Conservation (phyloP, 2,888 invertebrate genomes). For the Lepidocyrtinus sp. region DNA sequence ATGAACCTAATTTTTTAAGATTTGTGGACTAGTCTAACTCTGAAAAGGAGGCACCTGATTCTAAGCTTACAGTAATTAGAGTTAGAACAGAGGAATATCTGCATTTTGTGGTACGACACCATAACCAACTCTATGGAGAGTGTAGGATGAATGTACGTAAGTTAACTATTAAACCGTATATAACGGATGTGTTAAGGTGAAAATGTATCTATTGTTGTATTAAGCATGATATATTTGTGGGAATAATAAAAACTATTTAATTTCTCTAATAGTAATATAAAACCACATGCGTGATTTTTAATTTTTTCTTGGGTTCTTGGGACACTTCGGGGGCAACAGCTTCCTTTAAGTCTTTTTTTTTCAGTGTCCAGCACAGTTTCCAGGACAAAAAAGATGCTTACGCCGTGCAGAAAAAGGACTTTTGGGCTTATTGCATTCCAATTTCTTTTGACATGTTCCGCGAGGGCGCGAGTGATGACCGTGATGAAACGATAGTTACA, state of each 20-base stretch:
- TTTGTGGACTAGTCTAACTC: too few relatives aligned
- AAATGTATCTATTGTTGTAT: conserved; percentile 56
- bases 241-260: conserved; percentile 60
- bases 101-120: too few relatives aligned
- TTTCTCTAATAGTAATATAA: conserved; percentile 48
- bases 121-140: not conserved
- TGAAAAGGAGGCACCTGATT: too few relatives aligned
- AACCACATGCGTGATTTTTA: too few relatives aligned
- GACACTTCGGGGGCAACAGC: too few relatives aligned
- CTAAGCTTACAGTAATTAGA: too few relatives aligned
- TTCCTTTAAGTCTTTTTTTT: too few relatives aligned
- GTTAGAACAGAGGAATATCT: too few relatives aligned
- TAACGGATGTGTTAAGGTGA: conserved; percentile 20
- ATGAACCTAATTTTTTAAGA: too few relatives aligned
- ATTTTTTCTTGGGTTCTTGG: too few relatives aligned
- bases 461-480: not conserved
- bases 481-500: not conserved
- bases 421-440: not conserved
- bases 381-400: not conserved
- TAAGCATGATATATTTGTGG: conserved; percentile 55
- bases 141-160: not conserved
- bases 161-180: not conserved
- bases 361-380: too few relatives aligned
- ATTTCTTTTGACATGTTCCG: too few relatives aligned
- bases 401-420: not conserved